A percentile compares a stretch with the other conserved stretches of the same genome.
These are phyloP conservation scores for Euphonia xanthogaster DNA, from an alignment of 2,797 vertebrate genomes.

Conservation along the genomic window DNA sequence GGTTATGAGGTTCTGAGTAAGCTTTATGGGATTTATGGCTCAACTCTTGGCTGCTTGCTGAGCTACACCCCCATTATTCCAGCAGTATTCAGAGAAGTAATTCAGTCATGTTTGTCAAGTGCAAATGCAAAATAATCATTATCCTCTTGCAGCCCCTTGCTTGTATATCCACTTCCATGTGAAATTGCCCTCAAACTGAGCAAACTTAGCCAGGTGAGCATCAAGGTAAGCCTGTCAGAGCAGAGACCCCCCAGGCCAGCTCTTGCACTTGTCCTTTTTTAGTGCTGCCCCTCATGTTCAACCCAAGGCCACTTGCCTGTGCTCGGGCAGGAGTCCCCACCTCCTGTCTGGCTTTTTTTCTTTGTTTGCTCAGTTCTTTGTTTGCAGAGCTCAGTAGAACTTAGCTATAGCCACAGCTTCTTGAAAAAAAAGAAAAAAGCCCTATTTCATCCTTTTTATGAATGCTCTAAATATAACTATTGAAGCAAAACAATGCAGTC, in stretches of 20 bases:
- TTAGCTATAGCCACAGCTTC: not conserved
- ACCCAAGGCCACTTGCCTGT: not conserved
- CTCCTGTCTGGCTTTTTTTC: not conserved
- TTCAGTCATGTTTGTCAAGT: not conserved
- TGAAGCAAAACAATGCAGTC: slow-evolving; percentile 54
- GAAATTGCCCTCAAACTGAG: not conserved
- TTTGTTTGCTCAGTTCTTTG: not conserved
- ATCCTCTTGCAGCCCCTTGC: not conserved
- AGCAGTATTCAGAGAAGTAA: not conserved
- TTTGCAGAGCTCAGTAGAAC: not conserved
- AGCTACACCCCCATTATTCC: not conserved
- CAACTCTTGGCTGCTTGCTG: not conserved
- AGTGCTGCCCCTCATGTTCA: not conserved
- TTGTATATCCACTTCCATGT: not conserved
- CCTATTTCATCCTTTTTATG: slow-evolving; percentile 12
- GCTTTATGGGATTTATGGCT: not conserved
- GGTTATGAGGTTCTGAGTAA: rapidly evolving
- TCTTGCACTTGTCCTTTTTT: not conserved
- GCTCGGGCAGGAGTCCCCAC: not conserved
- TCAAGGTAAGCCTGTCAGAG: not conserved
- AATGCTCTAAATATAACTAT: slow-evolving; percentile 53
- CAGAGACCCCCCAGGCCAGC: not conserved
- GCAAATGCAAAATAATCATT: slow-evolving; percentile 1
- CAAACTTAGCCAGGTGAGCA: not conserved
- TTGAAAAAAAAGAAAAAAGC: not conserved